A percentile compares a stretch with the other conserved stretches of the same genome.
Evolutionary conservation across 2,797 vertebrate species (phyloP).

Genomic region (Parambassis ranga): DNA sequence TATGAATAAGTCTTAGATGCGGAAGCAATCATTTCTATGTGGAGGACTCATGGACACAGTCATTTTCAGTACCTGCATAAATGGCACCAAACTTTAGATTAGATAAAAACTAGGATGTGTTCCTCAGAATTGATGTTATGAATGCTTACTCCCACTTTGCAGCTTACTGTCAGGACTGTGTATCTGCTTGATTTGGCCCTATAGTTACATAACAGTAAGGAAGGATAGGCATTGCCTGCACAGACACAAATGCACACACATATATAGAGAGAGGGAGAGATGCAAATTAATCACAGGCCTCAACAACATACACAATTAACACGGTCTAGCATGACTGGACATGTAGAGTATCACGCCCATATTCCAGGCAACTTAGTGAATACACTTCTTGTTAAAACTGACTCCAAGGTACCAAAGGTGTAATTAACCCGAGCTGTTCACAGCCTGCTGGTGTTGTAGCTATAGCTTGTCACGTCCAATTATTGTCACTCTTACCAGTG

Average conservation of each 20-base stretch:
- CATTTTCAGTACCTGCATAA: neutral
- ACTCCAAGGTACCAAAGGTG: constrained; percentile 14
- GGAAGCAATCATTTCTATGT: neutral
- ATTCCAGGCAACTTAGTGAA: constrained; percentile 32
- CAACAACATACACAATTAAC: neutral
- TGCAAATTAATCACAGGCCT: neutral
- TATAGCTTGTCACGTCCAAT: constrained; percentile 5
- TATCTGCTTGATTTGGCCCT: neutral
- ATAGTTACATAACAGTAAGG: neutral
- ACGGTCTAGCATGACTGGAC: constrained; percentile 42
- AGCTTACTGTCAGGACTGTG: neutral
- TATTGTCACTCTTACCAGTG: too few relatives aligned
- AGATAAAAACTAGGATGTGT: neutral
- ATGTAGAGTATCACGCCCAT: constrained; percentile 54
- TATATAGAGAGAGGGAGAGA: neutral
- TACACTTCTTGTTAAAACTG: constrained; percentile 35
- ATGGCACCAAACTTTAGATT: neutral
- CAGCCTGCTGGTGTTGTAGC: constrained; percentile 10
- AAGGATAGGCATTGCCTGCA: neutral
- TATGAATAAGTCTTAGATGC: neutral
- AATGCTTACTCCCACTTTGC: neutral
- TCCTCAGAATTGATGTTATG: too few relatives aligned
- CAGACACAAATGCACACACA: neutral
- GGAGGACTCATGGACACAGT: neutral
- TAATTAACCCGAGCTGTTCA: constrained; percentile 21